Percentiles rank a stretch among this genome's conserved stretches.
These are phyloP conservation scores for Dendrolimus punctatus DNA, from an alignment of 1,140 invertebrate species.

Conservation along the genomic window DNA sequence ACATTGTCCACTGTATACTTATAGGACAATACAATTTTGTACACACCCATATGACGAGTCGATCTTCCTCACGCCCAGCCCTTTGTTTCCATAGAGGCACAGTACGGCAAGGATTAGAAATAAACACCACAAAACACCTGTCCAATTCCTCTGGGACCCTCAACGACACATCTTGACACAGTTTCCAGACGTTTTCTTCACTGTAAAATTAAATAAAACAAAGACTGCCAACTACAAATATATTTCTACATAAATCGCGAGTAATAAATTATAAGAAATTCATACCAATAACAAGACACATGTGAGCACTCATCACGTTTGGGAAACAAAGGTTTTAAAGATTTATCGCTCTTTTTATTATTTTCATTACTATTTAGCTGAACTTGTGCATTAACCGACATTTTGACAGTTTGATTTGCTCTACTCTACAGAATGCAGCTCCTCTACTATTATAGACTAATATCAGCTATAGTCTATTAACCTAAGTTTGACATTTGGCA, in stretches of 20 bases:
- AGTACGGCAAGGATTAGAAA: conserved; percentile 88
- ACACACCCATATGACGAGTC: conserved; percentile 92
- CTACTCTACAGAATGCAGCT: no score
- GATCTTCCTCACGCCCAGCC: conserved; percentile 87
- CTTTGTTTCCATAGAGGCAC: conserved; percentile 93
- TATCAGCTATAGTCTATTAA: no score
- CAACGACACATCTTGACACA: conserved; percentile 86
- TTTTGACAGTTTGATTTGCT: conserved; percentile 43
- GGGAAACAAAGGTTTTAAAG: conserved; percentile 69
- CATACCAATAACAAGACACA: conserved; percentile 80
- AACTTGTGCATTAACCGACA: conserved; percentile 66
- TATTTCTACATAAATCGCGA: conserved; percentile 8
- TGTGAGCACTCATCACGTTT: conserved; percentile 78
- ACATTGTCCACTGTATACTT: not conserved
- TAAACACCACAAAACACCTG: conserved; percentile 90
- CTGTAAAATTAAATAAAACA: conserved; percentile 72
- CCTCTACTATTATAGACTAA: no score
- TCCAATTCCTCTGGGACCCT: conserved; percentile 81
- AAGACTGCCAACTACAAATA: conserved; percentile 28
- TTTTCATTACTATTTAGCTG: conserved; percentile 58
- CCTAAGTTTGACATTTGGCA: no score
- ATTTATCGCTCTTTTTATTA: conserved; percentile 63
- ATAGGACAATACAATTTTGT: conserved; percentile 24
- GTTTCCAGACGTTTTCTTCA: conserved; percentile 96
- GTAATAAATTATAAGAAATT: conserved; percentile 29